A percentile compares a stretch with the other conserved stretches of the same genome.
phyloP scores from a whole-genome alignment of 2,888 invertebrate genomes.

The Hanleya hanleyi region DNA sequence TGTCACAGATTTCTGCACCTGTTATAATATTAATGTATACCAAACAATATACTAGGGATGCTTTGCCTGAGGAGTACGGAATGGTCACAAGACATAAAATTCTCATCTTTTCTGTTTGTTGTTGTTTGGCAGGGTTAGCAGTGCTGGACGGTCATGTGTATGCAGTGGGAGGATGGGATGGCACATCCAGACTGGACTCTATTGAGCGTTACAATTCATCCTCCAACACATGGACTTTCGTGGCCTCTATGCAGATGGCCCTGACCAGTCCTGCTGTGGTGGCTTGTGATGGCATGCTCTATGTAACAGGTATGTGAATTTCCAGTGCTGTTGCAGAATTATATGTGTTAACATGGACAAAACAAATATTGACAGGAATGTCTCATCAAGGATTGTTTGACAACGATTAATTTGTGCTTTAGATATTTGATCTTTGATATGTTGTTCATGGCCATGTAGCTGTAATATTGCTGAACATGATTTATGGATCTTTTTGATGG shows the following conservation, averaged over 20 bases:
- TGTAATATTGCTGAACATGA: not conserved
- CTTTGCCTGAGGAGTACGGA: no score
- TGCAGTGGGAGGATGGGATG: slow-evolving; percentile 76
- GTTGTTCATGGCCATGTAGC: not conserved
- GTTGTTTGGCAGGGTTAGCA: slow-evolving; percentile 71
- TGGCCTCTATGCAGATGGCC: slow-evolving; percentile 74
- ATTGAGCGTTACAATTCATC: slow-evolving; percentile 74
- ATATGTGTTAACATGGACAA: not conserved
- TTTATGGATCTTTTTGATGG: not conserved
- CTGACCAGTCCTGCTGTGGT: slow-evolving; percentile 76
- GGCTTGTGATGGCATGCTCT: slow-evolving; percentile 73
- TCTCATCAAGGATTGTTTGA: not conserved
- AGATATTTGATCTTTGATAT: no score
- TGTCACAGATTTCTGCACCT: no score
- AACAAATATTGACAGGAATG: not conserved
- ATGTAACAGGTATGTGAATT: slow-evolving; percentile 72
- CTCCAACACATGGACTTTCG: slow-evolving; percentile 74
- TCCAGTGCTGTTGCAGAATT: not conserved
- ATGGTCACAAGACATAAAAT: no score
- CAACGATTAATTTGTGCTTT: no score
- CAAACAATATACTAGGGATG: no score
- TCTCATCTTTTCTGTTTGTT: not conserved
- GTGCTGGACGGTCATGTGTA: slow-evolving; percentile 75
- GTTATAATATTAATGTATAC: no score
- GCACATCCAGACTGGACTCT: slow-evolving; percentile 72